A percentile compares a stretch with the other conserved stretches of the same genome.
Evolutionary conservation across 2,888 invertebrate species (phyloP).

Genomic region (Phyto melanocephala): DNA sequence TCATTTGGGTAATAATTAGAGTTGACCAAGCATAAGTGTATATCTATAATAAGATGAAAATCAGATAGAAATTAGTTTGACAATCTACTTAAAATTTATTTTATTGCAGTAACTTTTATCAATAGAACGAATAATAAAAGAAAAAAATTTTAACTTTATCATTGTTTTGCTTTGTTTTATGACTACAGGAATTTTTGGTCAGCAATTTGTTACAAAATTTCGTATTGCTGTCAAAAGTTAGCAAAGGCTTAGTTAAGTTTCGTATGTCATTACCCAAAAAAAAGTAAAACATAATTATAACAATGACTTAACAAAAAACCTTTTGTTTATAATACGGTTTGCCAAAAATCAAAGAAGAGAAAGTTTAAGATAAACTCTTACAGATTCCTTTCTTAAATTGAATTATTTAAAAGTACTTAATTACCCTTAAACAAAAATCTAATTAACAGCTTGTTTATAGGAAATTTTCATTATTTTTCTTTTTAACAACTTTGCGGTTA

Average conservation of each 20-base stretch:
- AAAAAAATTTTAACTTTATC: background rate
- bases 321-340: background rate
- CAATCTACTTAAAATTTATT: background rate
- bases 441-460: slow-evolving; percentile 26
- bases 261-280: slow-evolving; percentile 7
- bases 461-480: background rate
- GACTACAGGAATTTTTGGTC: background rate
- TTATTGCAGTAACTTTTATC: slow-evolving; percentile 5
- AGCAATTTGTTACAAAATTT: background rate
- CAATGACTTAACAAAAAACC: background rate
- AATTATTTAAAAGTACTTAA: slow-evolving; percentile 12
- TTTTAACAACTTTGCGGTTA: background rate
- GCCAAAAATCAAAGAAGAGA: background rate
- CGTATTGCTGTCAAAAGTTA: slow-evolving; percentile 9
- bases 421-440: slow-evolving; percentile 22
- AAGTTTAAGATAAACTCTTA: background rate
- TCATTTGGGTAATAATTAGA: background rate
- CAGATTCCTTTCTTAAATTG: background rate
- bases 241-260: slow-evolving; percentile 1
- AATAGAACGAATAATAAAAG: background rate
- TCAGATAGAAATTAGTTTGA: slow-evolving; percentile 12
- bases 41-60: background rate
- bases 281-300: background rate
- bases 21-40: background rate
- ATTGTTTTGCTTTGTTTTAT: background rate